Evolutionary conservation across 2,888 invertebrate genomes (phyloP), one percentile per base, ranked within the genome.

Genomic region (Gymnosoma rotundatum): DNA sequence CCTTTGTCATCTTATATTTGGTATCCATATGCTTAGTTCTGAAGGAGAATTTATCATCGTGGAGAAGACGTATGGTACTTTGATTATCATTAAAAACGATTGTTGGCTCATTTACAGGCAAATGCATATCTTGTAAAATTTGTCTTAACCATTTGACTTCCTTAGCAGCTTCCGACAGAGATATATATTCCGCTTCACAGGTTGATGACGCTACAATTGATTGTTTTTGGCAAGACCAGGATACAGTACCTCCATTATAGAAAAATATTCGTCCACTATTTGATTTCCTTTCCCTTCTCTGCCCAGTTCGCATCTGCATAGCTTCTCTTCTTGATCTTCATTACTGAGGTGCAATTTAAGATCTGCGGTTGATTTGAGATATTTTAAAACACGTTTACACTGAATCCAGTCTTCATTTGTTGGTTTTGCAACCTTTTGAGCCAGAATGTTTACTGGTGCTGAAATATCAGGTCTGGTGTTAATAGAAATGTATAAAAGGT

Each of bases 401-500:
- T 89, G 88, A 6, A 66, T 84, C 88, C 89, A 89, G 80, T 90
- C 89, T 52, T 87, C 67, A 56, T 81, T 25, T 32, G 82, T 86
- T 58, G 89, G 89, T 45, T 76, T 50, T 36, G 86, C 85, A 12
- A 87, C 87, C 21, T 85, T 83, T 83, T 88, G 88, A 54, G 88
- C 87, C 8, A 61, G 38, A 36, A 61, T 20, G 38, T n/a, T 38
- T 10, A 38, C 38, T 45, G 45, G 45, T 45, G 45, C 45, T 45
- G 81, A 78, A 50, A 84, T 74, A 60, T 80, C 80, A 16, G 80
- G 80, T 72, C 73, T 67, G 10, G 83, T 76, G 18, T 79, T 83
- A 48, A 76, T 54, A 10, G 73, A 80, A 38, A 70, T 45, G 60
- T 83, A 83, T 14, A 45, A 45, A 12, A 45, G 45, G 18, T 78